These are phyloP conservation scores for Euproctis similis DNA, from an alignment of 2,888 invertebrate species.

Conservation along the genomic window DNA sequence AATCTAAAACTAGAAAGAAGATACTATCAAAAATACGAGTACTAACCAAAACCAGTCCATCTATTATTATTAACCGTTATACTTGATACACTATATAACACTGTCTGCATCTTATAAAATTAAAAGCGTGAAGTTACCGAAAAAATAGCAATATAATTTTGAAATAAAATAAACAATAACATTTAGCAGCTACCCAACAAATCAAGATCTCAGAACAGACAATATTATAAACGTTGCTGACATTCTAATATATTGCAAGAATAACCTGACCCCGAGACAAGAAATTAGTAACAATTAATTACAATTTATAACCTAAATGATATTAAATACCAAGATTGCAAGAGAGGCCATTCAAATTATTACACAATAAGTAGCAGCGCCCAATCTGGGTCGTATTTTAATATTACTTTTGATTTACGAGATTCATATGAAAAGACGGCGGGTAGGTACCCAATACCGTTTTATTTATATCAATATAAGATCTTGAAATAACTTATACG, in stretches of 20 bases:
- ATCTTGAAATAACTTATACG: slow-evolving; percentile 6
- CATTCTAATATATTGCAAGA: slow-evolving; percentile 25
- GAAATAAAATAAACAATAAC: too few species aligned
- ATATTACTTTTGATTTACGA: slow-evolving; percentile 62
- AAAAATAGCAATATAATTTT: too few species aligned
- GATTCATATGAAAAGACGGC: slow-evolving; percentile 56
- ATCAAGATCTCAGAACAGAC: slow-evolving; percentile 16
- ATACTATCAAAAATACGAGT: too few species aligned
- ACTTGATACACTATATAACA: too few species aligned
- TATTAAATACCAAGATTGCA: slow-evolving; percentile 32
- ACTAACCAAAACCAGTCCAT: too few species aligned
- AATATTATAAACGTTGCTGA: slow-evolving; percentile 23
- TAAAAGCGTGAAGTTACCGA: too few species aligned
- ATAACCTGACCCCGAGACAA: slow-evolving; percentile 31
- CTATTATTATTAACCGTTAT: too few species aligned
- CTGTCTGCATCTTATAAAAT: too few species aligned
- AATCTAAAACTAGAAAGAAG: too few species aligned
- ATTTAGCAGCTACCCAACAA: too few species aligned
- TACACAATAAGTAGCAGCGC: slow-evolving; percentile 28
- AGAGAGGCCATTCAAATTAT: slow-evolving; percentile 29
- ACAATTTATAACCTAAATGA: slow-evolving; percentile 36
- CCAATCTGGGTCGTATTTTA: slow-evolving; percentile 46
- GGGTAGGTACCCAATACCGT: slow-evolving; percentile 45
- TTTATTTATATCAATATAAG: slow-evolving; percentile 9
- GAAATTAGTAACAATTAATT: slow-evolving; percentile 38